Conservation (phyloP, 2,797 vertebrate genomes). For the Sebastiscus tertius region DNA sequence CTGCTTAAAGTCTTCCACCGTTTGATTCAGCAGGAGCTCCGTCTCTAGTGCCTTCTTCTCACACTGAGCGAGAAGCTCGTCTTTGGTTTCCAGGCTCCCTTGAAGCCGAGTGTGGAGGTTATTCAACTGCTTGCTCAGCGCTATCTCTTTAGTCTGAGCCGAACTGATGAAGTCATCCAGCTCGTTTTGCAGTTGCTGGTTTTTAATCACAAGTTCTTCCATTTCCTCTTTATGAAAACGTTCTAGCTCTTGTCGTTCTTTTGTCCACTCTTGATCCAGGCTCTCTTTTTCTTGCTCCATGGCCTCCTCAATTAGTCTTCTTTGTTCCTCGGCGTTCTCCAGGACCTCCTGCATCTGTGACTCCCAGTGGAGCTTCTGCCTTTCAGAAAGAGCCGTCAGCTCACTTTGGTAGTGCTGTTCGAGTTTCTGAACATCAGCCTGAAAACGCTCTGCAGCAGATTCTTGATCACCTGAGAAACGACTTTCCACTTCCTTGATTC, state of each 20-base stretch:
- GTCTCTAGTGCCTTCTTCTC: conserved; percentile 70
- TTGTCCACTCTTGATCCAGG: conserved; percentile 61
- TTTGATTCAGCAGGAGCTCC: conserved; percentile 75
- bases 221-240: conserved; percentile 76
- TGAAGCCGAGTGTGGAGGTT: conserved; percentile 79
- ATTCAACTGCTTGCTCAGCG: conserved; percentile 78
- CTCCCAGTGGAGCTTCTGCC: conserved; percentile 85
- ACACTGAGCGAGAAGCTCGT: conserved; percentile 59
- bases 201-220: conserved; percentile 77
- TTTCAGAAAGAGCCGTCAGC: conserved; percentile 77
- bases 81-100: conserved; percentile 76
- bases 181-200: conserved; percentile 82
- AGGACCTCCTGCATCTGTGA: conserved; percentile 77
- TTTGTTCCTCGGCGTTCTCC: conserved; percentile 76
- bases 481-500: conserved; percentile 85
- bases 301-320: conserved; percentile 65
- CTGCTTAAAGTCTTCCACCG: conserved; percentile 75
- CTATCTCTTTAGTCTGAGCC: conserved; percentile 80
- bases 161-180: conserved; percentile 67
- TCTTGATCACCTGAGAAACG: conserved; percentile 87
- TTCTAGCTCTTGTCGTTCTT: conserved; percentile 80
- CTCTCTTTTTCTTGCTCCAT: conserved; percentile 73
- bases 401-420: conserved; percentile 81
- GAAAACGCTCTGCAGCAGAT: conserved; percentile 79
- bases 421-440: conserved; percentile 78